These are phyloP conservation scores for Heliconius cydno DNA, from an alignment of 2,888 invertebrate genomes.

Conservation along the genomic window DNA sequence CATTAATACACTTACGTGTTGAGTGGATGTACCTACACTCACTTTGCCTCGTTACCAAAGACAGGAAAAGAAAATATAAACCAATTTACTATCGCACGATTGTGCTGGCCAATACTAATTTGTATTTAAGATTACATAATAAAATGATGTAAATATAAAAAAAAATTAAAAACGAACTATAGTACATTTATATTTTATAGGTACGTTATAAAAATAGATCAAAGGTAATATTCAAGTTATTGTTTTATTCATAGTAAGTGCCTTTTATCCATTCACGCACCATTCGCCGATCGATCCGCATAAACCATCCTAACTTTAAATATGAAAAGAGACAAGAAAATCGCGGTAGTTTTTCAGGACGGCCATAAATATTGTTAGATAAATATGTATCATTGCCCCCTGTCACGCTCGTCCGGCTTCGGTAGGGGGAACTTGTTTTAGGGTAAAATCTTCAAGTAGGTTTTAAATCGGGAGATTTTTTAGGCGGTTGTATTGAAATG, in stretches of 20 bases:
- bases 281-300: conserved; percentile 61
- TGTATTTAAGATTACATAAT: no score
- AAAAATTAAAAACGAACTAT: neutral
- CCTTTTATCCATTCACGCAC: conserved; percentile 61
- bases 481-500: no score
- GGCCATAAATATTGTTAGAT: conserved; percentile 79
- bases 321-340: conserved; percentile 70
- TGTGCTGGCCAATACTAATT: no score
- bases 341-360: conserved; percentile 66
- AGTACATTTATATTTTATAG: neutral
- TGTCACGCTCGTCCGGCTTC: conserved; percentile 63
- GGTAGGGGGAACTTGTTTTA: conserved; percentile 57
- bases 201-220: conserved; percentile 24
- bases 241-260: conserved; percentile 58
- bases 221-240: conserved; percentile 41
- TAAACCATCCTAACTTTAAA: conserved; percentile 76
- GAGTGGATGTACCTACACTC: no score
- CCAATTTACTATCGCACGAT: no score
- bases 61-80: no score
- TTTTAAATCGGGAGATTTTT: conserved; percentile 51
- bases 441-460: conserved; percentile 68
- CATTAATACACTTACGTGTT: no score
- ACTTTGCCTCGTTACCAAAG: no score
- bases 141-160: no score
- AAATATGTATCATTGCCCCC: conserved; percentile 80